These are phyloP conservation scores for Halichoerus grypus DNA, from an alignment of 2,113 vertebrate species.

Conservation along the genomic window DNA sequence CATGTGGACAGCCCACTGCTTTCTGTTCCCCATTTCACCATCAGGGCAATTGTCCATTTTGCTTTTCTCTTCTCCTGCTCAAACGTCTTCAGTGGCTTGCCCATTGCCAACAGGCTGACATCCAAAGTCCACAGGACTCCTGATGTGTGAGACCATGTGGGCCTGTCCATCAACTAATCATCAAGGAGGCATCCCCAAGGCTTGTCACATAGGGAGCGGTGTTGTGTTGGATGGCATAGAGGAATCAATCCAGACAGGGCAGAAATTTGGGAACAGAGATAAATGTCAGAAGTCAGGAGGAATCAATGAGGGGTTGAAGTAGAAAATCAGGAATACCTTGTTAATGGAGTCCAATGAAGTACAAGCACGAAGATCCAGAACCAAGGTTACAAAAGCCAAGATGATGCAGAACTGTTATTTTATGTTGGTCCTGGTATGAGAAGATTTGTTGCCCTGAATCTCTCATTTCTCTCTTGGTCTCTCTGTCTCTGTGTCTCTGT, in stretches of 20 bases:
- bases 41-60: neutral
- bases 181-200: neutral
- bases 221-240: neutral
- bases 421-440: neutral
- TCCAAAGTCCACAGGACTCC: neutral
- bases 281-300: neutral
- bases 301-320: neutral
- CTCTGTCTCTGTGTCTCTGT: neutral
- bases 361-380: neutral
- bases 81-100: neutral
- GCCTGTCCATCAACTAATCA: neutral
- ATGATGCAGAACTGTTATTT: neutral
- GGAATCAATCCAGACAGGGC: neutral
- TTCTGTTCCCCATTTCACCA: neutral
- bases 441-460: neutral
- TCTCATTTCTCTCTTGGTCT: neutral
- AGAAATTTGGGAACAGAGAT: neutral
- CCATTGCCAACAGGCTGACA: neutral
- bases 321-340: neutral
- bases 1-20: fast-evolving
- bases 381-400: neutral
- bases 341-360: neutral
- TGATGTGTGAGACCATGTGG: neutral
- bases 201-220: too few relatives aligned
- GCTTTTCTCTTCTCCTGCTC: neutral